Evolutionary conservation across 2,113 vertebrate species (phyloP).

Genomic region (Danionella cerebrum): DNA sequence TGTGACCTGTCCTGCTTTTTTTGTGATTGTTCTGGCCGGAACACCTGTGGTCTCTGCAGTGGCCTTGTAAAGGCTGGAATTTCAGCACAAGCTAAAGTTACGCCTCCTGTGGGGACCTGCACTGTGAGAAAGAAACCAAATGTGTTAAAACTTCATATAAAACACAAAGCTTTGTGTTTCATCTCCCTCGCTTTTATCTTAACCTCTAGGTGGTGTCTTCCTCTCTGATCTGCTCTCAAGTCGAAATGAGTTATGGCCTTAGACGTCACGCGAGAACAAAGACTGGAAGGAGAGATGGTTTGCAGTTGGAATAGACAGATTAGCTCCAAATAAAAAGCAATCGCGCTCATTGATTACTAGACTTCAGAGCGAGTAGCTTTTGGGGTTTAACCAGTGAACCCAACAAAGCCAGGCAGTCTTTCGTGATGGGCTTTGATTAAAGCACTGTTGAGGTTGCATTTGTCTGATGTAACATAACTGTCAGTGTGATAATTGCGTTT

Average conservation of each 20-base stretch:
- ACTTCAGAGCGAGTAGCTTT: slow-evolving; percentile 8
- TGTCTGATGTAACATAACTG: slow-evolving; percentile 21
- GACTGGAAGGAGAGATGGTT: not conserved
- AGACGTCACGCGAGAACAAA: not conserved
- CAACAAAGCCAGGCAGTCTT: slow-evolving; percentile 18
- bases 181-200: not conserved
- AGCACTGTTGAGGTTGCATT: slow-evolving; percentile 2
- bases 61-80: slow-evolving; percentile 31
- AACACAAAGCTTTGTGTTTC: not conserved
- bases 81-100: slow-evolving; percentile 33
- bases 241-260: not conserved
- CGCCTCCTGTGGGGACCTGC: slow-evolving; percentile 14
- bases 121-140: not conserved
- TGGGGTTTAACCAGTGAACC: slow-evolving; percentile 22
- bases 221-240: not conserved
- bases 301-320: not conserved
- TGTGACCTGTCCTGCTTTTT: slow-evolving; percentile 22
- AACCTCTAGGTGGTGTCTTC: not conserved
- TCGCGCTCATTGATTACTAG: slow-evolving; percentile 32
- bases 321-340: not conserved
- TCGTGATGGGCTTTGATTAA: slow-evolving; percentile 35
- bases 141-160: not conserved
- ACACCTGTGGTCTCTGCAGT: slow-evolving; percentile 38
- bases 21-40: slow-evolving; percentile 27
- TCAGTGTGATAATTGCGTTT: slow-evolving; percentile 40